phyloP scores from a whole-genome alignment of 2,113 vertebrate genomes.

The Varanus komodoensis region DNA sequence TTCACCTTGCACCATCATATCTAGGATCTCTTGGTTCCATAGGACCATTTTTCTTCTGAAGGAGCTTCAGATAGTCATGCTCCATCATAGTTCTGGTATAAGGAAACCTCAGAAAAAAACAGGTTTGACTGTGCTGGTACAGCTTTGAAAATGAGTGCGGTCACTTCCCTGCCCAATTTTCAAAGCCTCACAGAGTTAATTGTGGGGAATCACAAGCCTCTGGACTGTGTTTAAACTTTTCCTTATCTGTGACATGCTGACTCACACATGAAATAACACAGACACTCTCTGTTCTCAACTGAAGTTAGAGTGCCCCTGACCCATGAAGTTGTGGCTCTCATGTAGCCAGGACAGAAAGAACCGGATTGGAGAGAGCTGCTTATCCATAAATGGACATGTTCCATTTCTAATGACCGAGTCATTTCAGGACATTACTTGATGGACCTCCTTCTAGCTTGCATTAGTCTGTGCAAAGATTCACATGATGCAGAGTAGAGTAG shows the following conservation, averaged over 20 bases:
- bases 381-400: slow-evolving; percentile 23
- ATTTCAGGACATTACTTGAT: slow-evolving; percentile 27
- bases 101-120: neutral
- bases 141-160: neutral
- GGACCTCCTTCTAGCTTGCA: neutral
- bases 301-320: slow-evolving; percentile 65
- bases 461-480: neutral
- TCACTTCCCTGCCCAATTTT: neutral
- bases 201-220: neutral
- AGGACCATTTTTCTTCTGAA: neutral
- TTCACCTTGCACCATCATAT: neutral
- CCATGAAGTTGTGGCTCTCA: slow-evolving; percentile 36
- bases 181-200: slow-evolving; percentile 8
- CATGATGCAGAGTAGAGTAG: neutral
- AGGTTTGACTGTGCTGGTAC: neutral
- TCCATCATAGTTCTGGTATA: neutral
- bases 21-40: neutral
- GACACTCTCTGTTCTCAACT: slow-evolving; percentile 45
- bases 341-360: slow-evolving; percentile 42
- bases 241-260: slow-evolving; percentile 57
- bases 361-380: neutral
- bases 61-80: neutral
- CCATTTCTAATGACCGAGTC: slow-evolving; percentile 5
- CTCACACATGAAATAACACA: slow-evolving; percentile 28
- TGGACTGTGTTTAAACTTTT: neutral